Evolutionary conservation across 2,113 vertebrate species (phyloP).

Genomic region (Pipa parva): DNA sequence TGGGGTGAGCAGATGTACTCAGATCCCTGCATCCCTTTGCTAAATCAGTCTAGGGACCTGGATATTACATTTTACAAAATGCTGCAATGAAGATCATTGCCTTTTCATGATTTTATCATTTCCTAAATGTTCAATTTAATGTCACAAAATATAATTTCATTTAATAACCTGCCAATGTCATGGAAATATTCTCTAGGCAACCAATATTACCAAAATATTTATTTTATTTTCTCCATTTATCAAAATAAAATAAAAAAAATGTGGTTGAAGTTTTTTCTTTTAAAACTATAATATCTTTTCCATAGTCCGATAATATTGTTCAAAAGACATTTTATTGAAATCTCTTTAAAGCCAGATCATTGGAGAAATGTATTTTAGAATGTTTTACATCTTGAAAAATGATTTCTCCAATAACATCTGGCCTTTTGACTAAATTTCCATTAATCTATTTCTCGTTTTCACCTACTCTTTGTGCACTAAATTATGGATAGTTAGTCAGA

Average conservation of each 20-base stretch:
- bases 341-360: neutral
- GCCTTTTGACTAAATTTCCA: slow-evolving; percentile 23
- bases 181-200: neutral
- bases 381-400: slow-evolving; percentile 31
- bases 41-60: too few relatives aligned
- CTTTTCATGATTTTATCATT: too few relatives aligned
- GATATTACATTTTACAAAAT: too few relatives aligned
- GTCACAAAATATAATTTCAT: too few relatives aligned
- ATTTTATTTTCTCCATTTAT: neutral
- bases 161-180: too few relatives aligned
- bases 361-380: slow-evolving; percentile 11
- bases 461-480: slow-evolving; percentile 31
- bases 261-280: too few relatives aligned
- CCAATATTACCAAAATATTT: neutral
- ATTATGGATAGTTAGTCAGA: slow-evolving; percentile 34
- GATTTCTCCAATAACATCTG: slow-evolving; percentile 32
- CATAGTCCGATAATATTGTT: neutral
- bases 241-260: too few relatives aligned
- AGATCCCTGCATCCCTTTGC: too few relatives aligned
- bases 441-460: slow-evolving; percentile 24
- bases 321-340: slow-evolving; percentile 12
- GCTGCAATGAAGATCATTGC: too few relatives aligned
- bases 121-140: too few relatives aligned
- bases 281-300: neutral
- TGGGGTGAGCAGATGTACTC: too few relatives aligned